Evolutionary conservation across 2,797 vertebrate genomes (phyloP).

Genomic region (Darevskia nairensis): DNA sequence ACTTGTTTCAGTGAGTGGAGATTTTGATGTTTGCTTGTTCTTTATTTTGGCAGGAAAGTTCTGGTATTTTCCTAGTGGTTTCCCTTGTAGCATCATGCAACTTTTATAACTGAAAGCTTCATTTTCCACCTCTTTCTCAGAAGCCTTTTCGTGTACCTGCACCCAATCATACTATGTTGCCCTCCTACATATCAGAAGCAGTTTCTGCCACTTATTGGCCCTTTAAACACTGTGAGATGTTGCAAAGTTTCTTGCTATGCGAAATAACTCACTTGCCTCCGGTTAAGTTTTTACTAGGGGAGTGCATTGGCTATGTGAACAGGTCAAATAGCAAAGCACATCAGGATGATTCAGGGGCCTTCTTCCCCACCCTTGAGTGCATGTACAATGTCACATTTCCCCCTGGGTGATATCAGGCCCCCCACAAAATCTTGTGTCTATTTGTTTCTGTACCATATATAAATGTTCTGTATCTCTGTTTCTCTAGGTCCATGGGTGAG

Average conservation of each 20-base stretch:
- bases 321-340: too few species aligned
- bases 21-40: not conserved
- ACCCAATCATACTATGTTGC: not conserved
- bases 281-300: not conserved
- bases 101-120: conserved; percentile 22
- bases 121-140: not conserved
- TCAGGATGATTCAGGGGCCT: too few species aligned
- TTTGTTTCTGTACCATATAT: too few species aligned
- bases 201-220: not conserved
- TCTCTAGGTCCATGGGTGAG: too few species aligned
- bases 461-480: too few species aligned
- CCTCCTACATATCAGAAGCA: not conserved
- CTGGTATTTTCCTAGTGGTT: not conserved
- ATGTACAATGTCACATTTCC: too few species aligned
- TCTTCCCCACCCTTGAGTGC: too few species aligned
- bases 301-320: too few species aligned
- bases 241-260: not conserved
- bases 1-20: not conserved
- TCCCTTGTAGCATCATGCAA: not conserved
- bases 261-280: not conserved
- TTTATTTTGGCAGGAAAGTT: conserved; percentile 1
- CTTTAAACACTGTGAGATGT: not conserved
- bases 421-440: too few species aligned
- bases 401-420: too few species aligned
- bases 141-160: not conserved